phyloP scores from a whole-genome alignment of 1,140 invertebrate species.

The Procambarus clarkii region DNA sequence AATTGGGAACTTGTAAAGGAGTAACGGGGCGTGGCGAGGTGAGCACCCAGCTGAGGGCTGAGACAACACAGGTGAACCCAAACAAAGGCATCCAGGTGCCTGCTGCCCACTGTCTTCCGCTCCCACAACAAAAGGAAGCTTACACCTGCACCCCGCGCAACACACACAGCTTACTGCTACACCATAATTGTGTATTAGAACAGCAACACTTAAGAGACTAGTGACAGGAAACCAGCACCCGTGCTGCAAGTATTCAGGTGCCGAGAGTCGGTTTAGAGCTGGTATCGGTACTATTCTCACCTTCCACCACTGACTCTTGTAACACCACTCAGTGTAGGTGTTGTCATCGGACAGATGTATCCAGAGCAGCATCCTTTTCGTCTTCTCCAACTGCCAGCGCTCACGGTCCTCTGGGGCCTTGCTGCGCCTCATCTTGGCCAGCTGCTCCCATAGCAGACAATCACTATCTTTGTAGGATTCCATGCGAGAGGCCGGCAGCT shows the following conservation, averaged over 20 bases:
- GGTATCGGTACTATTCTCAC: constrained; percentile 41
- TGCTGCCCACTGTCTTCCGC: too few species aligned
- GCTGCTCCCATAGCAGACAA: constrained; percentile 74
- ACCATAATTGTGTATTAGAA: too few species aligned
- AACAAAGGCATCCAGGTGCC: too few species aligned
- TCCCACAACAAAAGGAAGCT: too few species aligned
- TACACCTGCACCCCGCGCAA: too few species aligned
- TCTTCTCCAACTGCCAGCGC: constrained; percentile 74
- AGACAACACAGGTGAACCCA: neutral
- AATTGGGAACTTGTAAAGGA: neutral
- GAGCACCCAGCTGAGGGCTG: neutral
- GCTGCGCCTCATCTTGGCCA: constrained; percentile 72
- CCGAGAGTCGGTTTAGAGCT: neutral
- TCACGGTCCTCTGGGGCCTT: constrained; percentile 68
- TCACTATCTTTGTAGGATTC: constrained; percentile 73
- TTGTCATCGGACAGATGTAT: constrained; percentile 73
- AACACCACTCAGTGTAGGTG: constrained; percentile 65
- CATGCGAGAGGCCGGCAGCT: constrained; percentile 72
- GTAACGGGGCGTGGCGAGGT: neutral
- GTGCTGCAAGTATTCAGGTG: too few species aligned
- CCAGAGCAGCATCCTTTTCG: constrained; percentile 74
- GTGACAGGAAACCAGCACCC: too few species aligned
- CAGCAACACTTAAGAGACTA: too few species aligned
- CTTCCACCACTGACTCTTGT: constrained; percentile 73
- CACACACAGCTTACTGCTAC: too few species aligned